Base-by-base conservation (phyloP, 2,797 vertebrate genomes). In the Eulemur mongoz region DNA sequence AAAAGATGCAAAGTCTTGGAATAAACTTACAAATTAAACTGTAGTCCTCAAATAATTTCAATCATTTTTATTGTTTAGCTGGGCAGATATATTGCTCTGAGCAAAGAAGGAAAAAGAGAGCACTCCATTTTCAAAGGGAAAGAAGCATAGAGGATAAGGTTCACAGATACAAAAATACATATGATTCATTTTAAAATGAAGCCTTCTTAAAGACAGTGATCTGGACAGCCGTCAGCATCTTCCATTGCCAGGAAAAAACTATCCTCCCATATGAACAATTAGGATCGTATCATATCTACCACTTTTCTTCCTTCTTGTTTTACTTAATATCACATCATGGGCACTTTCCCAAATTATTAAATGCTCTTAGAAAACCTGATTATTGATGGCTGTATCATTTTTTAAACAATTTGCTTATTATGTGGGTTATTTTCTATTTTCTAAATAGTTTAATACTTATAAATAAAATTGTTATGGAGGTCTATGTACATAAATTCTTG, bases 31-130 rank as follows among this genome's bases (percentile, higher is more conserved):
- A 90, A 82, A 80, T 93, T 94, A 94, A 95, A 89, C 25, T 70
- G 20, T n/a, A 48, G 89, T 92, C 50, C 48, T 15, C 59, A 76
- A 90, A 93, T 88, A 89, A 96, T 81, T 83, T 94, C 80, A 78
- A 78, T 81, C 40, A 92, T 83, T 89, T 96, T 96, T 94, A 95
- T 84, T 94, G 84, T 92, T 94, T 72, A 63, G 65, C 65, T n/a
- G 32, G 83, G 75, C 65, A 93, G 82, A 87, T 85, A 95, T 69
- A 95, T 76, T 79, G 54, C 84, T 92, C 48, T 80, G 54, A 72
- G 52, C 35, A 57, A 52, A 93, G 73, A n/a, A 70, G 13, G 59
- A 80, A 69, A 90, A 85, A 50, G 80, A 86, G 27, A 63, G 30
- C 12, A 61, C 54, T 96, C 40, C 23, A 20, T 94, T 95, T 93